These are phyloP conservation scores for Meganola albula DNA, from an alignment of 2,888 invertebrate genomes.

Conservation along the genomic window DNA sequence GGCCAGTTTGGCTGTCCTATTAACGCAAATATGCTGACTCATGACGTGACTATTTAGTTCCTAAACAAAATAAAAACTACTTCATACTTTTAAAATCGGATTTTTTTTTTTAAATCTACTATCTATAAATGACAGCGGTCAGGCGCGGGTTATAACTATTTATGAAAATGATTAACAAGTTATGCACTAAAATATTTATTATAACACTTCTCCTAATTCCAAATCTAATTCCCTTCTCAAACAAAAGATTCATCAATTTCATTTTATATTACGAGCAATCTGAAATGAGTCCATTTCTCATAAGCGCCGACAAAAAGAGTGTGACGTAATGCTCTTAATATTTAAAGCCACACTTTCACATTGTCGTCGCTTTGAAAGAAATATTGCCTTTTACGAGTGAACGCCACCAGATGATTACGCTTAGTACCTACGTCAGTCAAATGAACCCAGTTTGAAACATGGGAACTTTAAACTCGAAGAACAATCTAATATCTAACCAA, in stretches of 20 bases:
- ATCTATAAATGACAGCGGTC: no score
- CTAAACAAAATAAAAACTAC: no score
- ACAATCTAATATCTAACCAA: conserved; percentile 7
- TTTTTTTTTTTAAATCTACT: no score
- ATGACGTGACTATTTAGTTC: no score
- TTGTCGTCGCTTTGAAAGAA: conserved; percentile 41
- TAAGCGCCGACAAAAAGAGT: conserved; percentile 30
- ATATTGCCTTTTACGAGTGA: conserved; percentile 44
- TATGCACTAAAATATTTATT: conserved; percentile 1
- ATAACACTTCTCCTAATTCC: conserved; percentile 7
- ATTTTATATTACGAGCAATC: conserved; percentile 23
- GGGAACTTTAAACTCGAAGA: conserved; percentile 31
- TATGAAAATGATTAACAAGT: no score
- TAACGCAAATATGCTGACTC: no score
- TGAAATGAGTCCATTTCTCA: conserved; percentile 29
- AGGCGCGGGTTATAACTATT: no score
- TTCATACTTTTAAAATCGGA: no score
- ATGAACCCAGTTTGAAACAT: conserved; percentile 37
- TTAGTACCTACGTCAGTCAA: conserved; percentile 45
- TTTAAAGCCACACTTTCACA: conserved; percentile 43
- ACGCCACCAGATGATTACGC: conserved; percentile 53
- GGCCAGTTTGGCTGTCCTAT: no score
- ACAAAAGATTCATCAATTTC: conserved; percentile 23
- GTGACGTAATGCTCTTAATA: conserved; percentile 38
- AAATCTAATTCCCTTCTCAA: neutral